Evolutionary conservation across 2,797 vertebrate species (phyloP).

Genomic region (Merluccius polli): DNA sequence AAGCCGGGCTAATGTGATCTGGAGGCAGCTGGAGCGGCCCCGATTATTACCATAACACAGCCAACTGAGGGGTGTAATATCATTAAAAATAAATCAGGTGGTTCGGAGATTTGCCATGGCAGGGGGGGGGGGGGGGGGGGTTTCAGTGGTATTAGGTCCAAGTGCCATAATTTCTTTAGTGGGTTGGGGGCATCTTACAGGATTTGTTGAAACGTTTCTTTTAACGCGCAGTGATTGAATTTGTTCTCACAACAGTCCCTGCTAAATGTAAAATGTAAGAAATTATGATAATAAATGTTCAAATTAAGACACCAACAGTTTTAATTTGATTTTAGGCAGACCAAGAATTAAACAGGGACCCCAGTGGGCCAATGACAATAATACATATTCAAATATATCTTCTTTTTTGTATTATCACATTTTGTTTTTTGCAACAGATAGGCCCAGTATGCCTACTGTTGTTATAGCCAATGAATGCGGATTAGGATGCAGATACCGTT

Average conservation of each 20-base stretch:
- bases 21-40: constrained; percentile 79
- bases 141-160: constrained; percentile 73
- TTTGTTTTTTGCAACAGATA: not conserved
- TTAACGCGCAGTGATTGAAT: constrained; percentile 70
- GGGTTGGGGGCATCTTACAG: constrained; percentile 66
- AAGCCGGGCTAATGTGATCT: constrained; percentile 83
- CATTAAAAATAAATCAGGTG: constrained; percentile 84
- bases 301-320: not conserved
- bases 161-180: constrained; percentile 77
- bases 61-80: constrained; percentile 78
- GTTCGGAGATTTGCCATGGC: constrained; percentile 73
- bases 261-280: constrained; percentile 48
- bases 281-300: constrained; percentile 20
- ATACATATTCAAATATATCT: not conserved
- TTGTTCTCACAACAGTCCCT: constrained; percentile 58
- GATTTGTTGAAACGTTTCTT: constrained; percentile 74
- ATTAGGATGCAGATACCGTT: no score
- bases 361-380: no score
- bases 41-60: constrained; percentile 82
- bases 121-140: constrained; percentile 43
- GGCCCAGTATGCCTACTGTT: constrained; percentile 25
- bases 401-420: not conserved
- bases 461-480: constrained; percentile 53
- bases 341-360: constrained; percentile 1
- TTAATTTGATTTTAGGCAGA: constrained; percentile 39